A percentile compares a stretch with the other conserved stretches of the same genome.
These are phyloP conservation scores for Linepithema humile DNA, from an alignment of 1,140 invertebrate genomes.

Conservation along the genomic window DNA sequence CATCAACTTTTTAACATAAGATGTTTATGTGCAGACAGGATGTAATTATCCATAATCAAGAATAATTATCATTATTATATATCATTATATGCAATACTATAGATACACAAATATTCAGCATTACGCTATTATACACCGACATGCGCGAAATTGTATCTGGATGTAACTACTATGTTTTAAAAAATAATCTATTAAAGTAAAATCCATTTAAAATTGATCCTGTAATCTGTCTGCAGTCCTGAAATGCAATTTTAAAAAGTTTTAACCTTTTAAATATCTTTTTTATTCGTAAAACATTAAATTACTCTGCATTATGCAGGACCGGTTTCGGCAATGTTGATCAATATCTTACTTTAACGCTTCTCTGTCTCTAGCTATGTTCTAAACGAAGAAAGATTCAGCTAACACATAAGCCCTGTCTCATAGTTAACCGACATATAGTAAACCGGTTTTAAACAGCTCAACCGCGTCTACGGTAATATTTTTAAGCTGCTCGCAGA, in stretches of 20 bases:
- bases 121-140: neutral
- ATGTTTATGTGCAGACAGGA: neutral
- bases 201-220: neutral
- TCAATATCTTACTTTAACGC: conserved; percentile 5
- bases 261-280: neutral
- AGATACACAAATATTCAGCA: neutral
- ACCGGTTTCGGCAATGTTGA: conserved; percentile 15
- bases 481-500: neutral
- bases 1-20: neutral
- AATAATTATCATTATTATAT: neutral
- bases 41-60: neutral
- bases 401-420: neutral
- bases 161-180: too few species aligned
- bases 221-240: neutral
- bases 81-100: too few species aligned
- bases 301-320: neutral
- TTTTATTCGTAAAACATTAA: conserved; percentile 8
- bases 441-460: conserved; percentile 5
- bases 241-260: neutral
- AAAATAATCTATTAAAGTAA: neutral
- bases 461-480: neutral
- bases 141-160: neutral
- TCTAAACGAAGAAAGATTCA: neutral
- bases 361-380: neutral
- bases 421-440: neutral